Evolutionary conservation across 1,140 invertebrate genomes (phyloP), one percentile per base, ranked within the genome.

Genomic region (Lysiphlebus fabarum): DNA sequence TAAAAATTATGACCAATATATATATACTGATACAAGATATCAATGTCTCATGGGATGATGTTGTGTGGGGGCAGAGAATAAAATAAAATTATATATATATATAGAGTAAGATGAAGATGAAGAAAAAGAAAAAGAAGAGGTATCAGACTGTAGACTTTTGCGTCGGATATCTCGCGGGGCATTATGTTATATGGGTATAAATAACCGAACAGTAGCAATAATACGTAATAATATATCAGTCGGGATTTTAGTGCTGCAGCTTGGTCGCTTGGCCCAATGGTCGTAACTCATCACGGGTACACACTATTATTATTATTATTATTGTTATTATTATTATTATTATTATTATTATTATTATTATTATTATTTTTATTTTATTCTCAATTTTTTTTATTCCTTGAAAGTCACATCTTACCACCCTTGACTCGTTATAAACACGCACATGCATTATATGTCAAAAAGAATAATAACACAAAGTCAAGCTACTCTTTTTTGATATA

Each of bases 221-320:
- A 80, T 80, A 78, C 78, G 76, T 78, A 80, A 80, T 80, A 80
- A 80, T 80, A 80, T 80, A 80, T 80, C 78, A 80, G 78, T 72
- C 74, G 73, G 78, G 78, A 80, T 80, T 78, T 78, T 77, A 79
- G 77, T 79, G 70, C 71, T 71, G 74, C 65, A 74, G 73, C 72
- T 66, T 70, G 70, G 69, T 70, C 70, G 72, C 61, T 64, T 62
- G 74, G 72, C 78, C 76, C 76, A 78, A 44, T 40, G 78, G 74
- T 79, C 78, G 77, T 80, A 80, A 80, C 69, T 80, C 78, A 80
- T 80, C 72, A 74, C 72, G 67, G 69, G 70, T 67, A 67, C 71
- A 64, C 71, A 67, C 62, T 68, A 38, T 44, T 45, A 33, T 48
- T 54, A 55, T 36, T 58, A 34, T 12, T 53, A 37, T 36, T 26